Evolutionary conservation across 2,797 vertebrate genomes (phyloP).

Genomic region (Setipinna tenuifilis): DNA sequence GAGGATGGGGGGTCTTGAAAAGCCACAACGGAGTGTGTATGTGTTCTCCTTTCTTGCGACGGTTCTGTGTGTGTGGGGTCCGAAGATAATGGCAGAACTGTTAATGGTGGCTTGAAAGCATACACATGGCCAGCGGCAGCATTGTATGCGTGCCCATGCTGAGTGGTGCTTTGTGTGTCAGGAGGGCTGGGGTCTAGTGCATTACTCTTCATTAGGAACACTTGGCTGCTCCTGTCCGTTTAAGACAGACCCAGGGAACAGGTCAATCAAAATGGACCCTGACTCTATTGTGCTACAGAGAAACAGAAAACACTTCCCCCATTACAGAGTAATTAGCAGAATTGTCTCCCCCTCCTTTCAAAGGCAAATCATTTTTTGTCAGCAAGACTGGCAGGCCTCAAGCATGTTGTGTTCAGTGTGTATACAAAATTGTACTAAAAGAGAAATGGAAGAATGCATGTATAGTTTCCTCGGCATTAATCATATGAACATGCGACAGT

Average conservation of each 20-base stretch:
- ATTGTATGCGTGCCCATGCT: conserved; percentile 16
- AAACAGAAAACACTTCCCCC: conserved; percentile 26
- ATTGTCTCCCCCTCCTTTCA: background rate
- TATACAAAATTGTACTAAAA: background rate
- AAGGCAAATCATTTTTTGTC: conserved; percentile 36
- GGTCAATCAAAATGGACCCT: conserved; percentile 42
- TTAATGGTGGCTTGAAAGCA: conserved; percentile 28
- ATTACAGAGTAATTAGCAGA: conserved; percentile 26
- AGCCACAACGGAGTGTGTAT: conserved; percentile 1
- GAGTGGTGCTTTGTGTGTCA: conserved; percentile 59
- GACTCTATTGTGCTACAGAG: conserved; percentile 48
- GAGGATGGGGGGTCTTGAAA: conserved; percentile 8
- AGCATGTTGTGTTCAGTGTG: background rate
- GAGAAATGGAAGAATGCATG: background rate
- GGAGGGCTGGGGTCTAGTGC: conserved; percentile 49
- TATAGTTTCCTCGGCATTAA: background rate
- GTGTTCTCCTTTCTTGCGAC: conserved; percentile 8
- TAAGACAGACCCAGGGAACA: conserved; percentile 46
- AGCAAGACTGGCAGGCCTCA: conserved; percentile 8
- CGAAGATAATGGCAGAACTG: conserved; percentile 19
- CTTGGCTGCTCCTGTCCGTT: conserved; percentile 71
- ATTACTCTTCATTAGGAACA: conserved; percentile 77
- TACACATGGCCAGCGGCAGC: background rate
- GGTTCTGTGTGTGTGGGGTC: conserved; percentile 33
- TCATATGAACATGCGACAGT: background rate